Percentiles rank a stretch among this genome's conserved stretches.
Conservation (phyloP, 2,888 invertebrate species). For the Hyppa rectilinea region DNA sequence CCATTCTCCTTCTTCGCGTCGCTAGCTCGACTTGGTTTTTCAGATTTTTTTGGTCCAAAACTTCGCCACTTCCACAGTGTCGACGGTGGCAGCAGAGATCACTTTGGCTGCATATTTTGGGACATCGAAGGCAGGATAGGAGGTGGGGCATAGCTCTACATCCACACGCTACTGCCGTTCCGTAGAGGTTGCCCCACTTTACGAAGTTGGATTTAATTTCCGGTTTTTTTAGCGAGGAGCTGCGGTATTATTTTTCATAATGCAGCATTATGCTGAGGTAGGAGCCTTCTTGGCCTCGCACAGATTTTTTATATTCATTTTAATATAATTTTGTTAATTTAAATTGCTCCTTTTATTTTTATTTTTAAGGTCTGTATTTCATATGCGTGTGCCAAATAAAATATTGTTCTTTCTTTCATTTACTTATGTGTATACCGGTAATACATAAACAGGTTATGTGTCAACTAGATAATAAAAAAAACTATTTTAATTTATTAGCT, state of each 20-base stretch:
- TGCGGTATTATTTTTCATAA: too few relatives aligned
- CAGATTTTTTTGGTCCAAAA: not conserved
- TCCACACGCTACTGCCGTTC: not conserved
- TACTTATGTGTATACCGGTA: too few relatives aligned
- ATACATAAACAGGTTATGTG: not conserved
- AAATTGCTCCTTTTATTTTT: too few relatives aligned
- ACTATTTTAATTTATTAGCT: not conserved
- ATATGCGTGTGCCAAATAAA: too few relatives aligned
- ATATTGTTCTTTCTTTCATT: too few relatives aligned
- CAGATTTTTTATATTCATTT: too few relatives aligned
- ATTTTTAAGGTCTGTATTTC: too few relatives aligned
- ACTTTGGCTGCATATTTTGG: not conserved
- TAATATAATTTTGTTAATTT: too few relatives aligned
- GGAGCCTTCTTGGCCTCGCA: too few relatives aligned
- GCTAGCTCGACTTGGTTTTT: not conserved
- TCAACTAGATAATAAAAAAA: not conserved
- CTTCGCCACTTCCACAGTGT: not conserved
- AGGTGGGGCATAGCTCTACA: not conserved
- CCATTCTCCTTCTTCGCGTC: not conserved
- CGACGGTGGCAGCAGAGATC: not conserved
- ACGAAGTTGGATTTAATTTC: not conserved
- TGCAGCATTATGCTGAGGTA: too few relatives aligned
- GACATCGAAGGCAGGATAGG: not conserved
- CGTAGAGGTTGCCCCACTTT: too few relatives aligned
- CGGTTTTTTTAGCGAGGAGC: too few relatives aligned